Base-by-base conservation (phyloP, 2,113 vertebrate species). In the Sorex araneus region DNA sequence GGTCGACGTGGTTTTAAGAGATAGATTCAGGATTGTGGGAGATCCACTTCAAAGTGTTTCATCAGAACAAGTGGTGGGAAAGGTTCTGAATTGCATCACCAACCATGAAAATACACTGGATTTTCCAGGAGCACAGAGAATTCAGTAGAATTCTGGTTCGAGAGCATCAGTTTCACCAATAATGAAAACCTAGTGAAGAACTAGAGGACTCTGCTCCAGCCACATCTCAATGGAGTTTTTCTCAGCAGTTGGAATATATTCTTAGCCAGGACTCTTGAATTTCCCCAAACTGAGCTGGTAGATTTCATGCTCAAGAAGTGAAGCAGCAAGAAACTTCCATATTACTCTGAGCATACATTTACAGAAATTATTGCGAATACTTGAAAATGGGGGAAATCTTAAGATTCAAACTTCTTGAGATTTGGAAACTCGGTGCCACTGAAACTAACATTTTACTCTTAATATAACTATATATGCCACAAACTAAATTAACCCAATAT, bases 1-100 rank as follows among this genome's bases (percentile, higher is more conserved):
- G 40, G n/a, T 0, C 19, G 34, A 71, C 15, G 27, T 60, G 5
- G 32, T 13, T 54, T 71, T 16, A 15, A 78, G 27, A 34, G 13
- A 60, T 6, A 16, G 34, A 69, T 40, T 89, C 18, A 32, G 40
- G 27, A 8, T 71, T 63, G 64, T 45, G 30, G 43, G 67, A 36
- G 64, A 71, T 47, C 25, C 19, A 75, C 67, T 76, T 34, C 32
- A 87, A 70, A 73, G 86, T 30, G 73, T 74, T 40, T 64, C 88
- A 79, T 64, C 40, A 54, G 60, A 2, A 75, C 63, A 47, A 60
- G 9, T 80, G 28, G 25, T 18, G 7, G 19, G 60, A 40, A 9
- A 90, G 8, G 9, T 28, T 71, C 28, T 77, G 47, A 19, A 70
- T 13, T 47, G 2, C 28, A 25, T 60, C 30, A 50, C 10, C 30